These are phyloP conservation scores for Oxytorus armatus DNA, from an alignment of 2,888 invertebrate genomes.

Conservation along the genomic window DNA sequence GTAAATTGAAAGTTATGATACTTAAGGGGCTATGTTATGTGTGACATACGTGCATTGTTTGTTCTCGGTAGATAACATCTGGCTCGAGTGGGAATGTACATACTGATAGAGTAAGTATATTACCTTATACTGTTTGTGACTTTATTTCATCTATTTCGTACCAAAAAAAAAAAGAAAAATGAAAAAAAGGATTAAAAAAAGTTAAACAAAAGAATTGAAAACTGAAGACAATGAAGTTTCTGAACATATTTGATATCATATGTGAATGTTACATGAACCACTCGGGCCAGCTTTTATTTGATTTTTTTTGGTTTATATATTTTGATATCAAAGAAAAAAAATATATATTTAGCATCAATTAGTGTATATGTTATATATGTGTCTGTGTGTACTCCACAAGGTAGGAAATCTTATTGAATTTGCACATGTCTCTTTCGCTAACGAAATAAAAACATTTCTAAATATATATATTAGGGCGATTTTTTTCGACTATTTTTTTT, in stretches of 20 bases:
- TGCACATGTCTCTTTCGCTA: slow-evolving; percentile 41
- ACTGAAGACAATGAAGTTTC: slow-evolving; percentile 61
- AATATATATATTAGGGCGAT: too few relatives aligned
- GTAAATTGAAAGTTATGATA: slow-evolving; percentile 73
- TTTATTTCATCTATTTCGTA: slow-evolving; percentile 77
- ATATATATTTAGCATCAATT: slow-evolving; percentile 53
- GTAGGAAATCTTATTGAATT: slow-evolving; percentile 61
- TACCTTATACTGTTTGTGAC: slow-evolving; percentile 80
- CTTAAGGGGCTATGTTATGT: slow-evolving; percentile 74
- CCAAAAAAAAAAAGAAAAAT: slow-evolving; percentile 53
- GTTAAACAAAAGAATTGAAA: slow-evolving; percentile 32
- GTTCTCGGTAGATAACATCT: slow-evolving; percentile 83
- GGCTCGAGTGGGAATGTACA: slow-evolving; percentile 83
- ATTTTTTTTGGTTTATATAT: slow-evolving; percentile 62
- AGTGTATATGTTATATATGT: slow-evolving; percentile 45
- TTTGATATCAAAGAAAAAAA: slow-evolving; percentile 56
- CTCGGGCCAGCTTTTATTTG: slow-evolving; percentile 79
- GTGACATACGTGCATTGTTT: slow-evolving; percentile 79
- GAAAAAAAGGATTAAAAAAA: slow-evolving; percentile 28
- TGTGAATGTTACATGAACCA: slow-evolving; percentile 76
- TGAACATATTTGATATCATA: slow-evolving; percentile 67
- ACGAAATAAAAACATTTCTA: too few relatives aligned
- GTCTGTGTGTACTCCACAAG: slow-evolving; percentile 53
- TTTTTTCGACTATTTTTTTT: too few relatives aligned
- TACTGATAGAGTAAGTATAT: slow-evolving; percentile 83